Evolutionary conservation across 2,113 vertebrate species (phyloP).

Genomic region (Panthera leo): DNA sequence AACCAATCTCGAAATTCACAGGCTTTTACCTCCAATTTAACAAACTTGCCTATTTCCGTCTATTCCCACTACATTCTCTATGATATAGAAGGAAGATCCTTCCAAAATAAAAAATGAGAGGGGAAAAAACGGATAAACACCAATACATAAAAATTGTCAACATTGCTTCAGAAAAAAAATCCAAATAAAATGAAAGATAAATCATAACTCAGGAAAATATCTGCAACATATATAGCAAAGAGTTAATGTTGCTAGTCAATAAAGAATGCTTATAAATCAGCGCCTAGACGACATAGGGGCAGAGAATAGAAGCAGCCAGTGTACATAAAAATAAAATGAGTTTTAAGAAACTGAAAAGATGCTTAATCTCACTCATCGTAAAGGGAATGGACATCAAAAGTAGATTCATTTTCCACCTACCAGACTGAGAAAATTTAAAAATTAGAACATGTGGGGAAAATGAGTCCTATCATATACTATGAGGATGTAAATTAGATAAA

Average conservation of each 20-base stretch:
- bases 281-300: neutral
- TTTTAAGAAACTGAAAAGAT: slow-evolving; percentile 35
- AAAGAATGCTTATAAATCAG: neutral
- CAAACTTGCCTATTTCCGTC: neutral
- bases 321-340: neutral
- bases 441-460: neutral
- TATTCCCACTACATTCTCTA: neutral
- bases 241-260: slow-evolving; percentile 16
- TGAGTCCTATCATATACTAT: neutral
- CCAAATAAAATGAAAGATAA: slow-evolving; percentile 14
- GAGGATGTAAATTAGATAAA: neutral
- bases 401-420: neutral
- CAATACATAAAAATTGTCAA: neutral
- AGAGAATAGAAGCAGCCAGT: neutral
- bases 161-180: neutral
- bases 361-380: neutral
- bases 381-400: slow-evolving; percentile 25
- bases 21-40: neutral
- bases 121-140: neutral
- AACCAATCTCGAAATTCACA: neutral
- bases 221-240: neutral
- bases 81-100: neutral
- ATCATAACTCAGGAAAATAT: slow-evolving; percentile 12
- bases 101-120: neutral
- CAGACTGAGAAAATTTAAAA: neutral